Conservation (phyloP, 1,140 invertebrate genomes). For the Harlomillsia oculata region DNA sequence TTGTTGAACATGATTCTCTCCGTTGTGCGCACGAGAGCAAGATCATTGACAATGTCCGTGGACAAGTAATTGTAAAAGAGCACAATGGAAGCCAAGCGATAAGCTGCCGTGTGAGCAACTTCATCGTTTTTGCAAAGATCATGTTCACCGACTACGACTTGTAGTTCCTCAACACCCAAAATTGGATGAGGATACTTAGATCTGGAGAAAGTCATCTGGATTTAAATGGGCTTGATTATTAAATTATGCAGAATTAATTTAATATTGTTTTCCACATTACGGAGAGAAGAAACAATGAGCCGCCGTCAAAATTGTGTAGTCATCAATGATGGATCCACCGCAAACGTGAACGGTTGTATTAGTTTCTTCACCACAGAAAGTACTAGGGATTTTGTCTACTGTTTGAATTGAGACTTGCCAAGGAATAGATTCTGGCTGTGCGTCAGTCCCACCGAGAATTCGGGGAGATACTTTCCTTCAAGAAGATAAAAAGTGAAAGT, state of each 20-base stretch:
- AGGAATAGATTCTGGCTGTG: conserved; percentile 13
- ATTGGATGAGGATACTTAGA: conserved; percentile 24
- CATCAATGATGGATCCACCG: conserved; percentile 27
- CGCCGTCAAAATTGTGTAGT: conserved; percentile 20
- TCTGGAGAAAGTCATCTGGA: not conserved
- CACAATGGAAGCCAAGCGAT: conserved; percentile 12
- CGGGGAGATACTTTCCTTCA: not conserved
- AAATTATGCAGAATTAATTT: not conserved
- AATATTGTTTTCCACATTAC: conserved; percentile 3
- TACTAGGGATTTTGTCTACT: not conserved
- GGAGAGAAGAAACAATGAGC: conserved; percentile 24
- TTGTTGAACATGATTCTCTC: conserved; percentile 20
- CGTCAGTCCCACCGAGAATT: conserved; percentile 20
- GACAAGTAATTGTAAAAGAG: conserved; percentile 29
- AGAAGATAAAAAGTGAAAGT: too few relatives aligned
- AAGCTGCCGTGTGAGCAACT: conserved; percentile 11
- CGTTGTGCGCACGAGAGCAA: conserved; percentile 23
- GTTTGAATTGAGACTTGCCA: conserved; percentile 26
- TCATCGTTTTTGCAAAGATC: conserved; percentile 22
- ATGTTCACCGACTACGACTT: conserved; percentile 29
- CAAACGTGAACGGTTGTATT: conserved; percentile 25
- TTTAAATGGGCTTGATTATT: not conserved
- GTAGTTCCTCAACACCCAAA: not conserved
- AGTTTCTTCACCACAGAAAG: conserved; percentile 11
- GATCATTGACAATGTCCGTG: conserved; percentile 24